Evolutionary conservation across 2,113 vertebrate genomes (phyloP).

Genomic region (Brienomyrus longianalis): DNA sequence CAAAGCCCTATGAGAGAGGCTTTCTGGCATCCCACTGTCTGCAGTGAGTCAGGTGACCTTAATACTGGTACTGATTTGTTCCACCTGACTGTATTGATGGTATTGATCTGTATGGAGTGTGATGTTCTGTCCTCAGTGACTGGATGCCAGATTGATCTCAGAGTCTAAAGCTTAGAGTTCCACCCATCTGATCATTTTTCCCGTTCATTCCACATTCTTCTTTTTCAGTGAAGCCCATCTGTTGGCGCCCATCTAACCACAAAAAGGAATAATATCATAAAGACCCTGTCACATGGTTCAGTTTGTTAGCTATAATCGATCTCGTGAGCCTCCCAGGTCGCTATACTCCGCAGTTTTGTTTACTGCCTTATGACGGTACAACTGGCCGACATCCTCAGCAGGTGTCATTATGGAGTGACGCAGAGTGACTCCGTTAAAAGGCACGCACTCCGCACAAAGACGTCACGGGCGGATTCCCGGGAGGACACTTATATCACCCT

Average conservation of each 20-base stretch:
- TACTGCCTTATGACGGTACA: background rate
- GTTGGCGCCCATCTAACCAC: background rate
- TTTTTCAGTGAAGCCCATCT: background rate
- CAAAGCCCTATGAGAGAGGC: background rate
- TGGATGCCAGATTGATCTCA: background rate
- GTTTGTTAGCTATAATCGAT: background rate
- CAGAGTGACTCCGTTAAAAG: background rate
- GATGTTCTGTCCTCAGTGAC: background rate
- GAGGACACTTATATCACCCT: background rate
- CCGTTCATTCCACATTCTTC: background rate
- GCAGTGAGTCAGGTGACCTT: background rate
- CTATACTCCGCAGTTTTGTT: background rate
- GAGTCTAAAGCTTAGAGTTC: background rate
- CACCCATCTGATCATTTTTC: background rate
- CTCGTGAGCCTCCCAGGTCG: background rate
- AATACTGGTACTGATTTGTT: background rate
- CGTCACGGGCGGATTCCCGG: no score
- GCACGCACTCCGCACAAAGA: background rate
- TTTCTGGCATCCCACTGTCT: background rate
- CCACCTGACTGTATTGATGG: background rate
- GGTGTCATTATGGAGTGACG: background rate
- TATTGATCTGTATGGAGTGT: background rate
- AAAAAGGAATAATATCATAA: background rate
- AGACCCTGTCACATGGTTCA: background rate
- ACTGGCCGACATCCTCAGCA: background rate